A percentile compares a stretch with the other conserved stretches of the same genome.
Evolutionary conservation across 2,113 vertebrate species (phyloP).

Genomic region (Garra rufa): DNA sequence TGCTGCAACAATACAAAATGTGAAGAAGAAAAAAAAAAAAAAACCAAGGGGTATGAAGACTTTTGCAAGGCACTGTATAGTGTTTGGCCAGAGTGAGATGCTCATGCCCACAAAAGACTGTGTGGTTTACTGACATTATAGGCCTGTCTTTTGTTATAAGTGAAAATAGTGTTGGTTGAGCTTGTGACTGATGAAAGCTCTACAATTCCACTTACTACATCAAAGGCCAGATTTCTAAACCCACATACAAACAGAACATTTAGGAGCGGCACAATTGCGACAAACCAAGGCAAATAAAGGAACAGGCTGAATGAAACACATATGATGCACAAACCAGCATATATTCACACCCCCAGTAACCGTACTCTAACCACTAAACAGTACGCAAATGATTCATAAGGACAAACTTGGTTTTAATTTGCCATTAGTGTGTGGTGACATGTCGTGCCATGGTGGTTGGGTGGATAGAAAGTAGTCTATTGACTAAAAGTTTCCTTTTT

Average conservation of each 20-base stretch:
- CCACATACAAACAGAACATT: conserved; percentile 80
- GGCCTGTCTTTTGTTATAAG: background rate
- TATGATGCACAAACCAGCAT: conserved; percentile 16
- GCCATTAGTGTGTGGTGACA: background rate
- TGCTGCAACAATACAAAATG: no score
- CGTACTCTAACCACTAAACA: background rate
- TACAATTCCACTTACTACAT: conserved; percentile 80
- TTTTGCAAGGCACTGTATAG: no score
- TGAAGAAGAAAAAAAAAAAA: no score
- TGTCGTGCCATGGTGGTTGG: background rate
- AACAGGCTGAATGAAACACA: conserved; percentile 70
- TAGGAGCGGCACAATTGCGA: conserved; percentile 79
- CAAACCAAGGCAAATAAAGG: conserved; percentile 88
- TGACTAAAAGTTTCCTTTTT: conserved; percentile 7
- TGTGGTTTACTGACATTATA: conserved; percentile 1
- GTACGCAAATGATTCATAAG: conserved; percentile 17
- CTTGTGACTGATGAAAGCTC: background rate
- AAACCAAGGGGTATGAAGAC: no score
- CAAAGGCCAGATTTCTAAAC: conserved; percentile 81
- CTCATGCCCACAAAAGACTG: conserved; percentile 76
- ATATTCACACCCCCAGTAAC: background rate
- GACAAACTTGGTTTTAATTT: background rate
- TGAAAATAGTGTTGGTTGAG: conserved; percentile 15
- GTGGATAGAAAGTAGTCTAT: background rate
- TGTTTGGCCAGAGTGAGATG: conserved; percentile 6